These are phyloP conservation scores for Enchytraeus crypticus DNA, from an alignment of 2,888 invertebrate species.

Conservation along the genomic window DNA sequence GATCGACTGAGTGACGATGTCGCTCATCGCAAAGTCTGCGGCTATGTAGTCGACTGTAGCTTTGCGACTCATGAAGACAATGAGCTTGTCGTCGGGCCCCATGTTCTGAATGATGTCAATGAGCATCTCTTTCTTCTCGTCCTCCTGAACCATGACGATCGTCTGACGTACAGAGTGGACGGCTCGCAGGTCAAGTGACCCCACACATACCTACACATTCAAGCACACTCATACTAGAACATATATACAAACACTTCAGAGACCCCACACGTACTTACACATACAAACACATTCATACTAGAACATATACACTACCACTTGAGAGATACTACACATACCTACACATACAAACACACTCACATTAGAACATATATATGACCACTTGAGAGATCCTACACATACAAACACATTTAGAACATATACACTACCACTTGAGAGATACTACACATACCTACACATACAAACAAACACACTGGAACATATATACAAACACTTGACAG, in stretches of 20 bases:
- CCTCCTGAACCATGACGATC: slow-evolving; percentile 65
- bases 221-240: background rate
- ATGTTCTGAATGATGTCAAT: slow-evolving; percentile 64
- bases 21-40: slow-evolving; percentile 65
- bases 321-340: no score
- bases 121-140: slow-evolving; percentile 62
- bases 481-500: no score
- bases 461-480: no score
- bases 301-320: background rate
- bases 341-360: no score
- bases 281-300: no score
- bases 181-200: slow-evolving; percentile 73
- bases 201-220: slow-evolving; percentile 58
- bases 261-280: background rate
- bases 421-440: no score
- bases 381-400: no score
- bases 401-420: no score
- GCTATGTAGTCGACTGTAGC: slow-evolving; percentile 70
- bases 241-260: background rate
- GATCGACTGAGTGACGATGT: slow-evolving; percentile 66
- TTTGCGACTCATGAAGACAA: slow-evolving; percentile 84
- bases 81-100: slow-evolving; percentile 69
- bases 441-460: no score
- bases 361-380: no score
- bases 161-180: slow-evolving; percentile 77